Evolutionary conservation across 2,797 vertebrate genomes (phyloP), one percentile per base, ranked within the genome.

Genomic region (Acanthiza pusilla): DNA sequence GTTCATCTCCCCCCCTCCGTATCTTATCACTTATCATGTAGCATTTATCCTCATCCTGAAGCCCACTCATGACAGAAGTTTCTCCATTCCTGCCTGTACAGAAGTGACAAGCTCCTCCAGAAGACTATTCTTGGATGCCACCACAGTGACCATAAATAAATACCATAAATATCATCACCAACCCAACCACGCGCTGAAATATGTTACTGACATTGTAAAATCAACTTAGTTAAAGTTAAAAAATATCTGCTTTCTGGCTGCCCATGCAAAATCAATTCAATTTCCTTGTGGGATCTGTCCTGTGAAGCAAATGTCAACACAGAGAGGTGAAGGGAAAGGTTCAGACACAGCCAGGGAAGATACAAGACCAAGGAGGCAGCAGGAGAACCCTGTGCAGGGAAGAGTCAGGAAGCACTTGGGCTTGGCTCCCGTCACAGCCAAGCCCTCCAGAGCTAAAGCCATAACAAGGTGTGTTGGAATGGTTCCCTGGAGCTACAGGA

Each of bases 51-150:
- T 82, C 78, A 90, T 91, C 92, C 88, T 83, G 86, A 95, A 96
- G 71, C 94, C 94, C 94, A 96, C 95, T 97, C 96, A 87, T 8
- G 81, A 92, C 93, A 97, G 74, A 94, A 96, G 68, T 57, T 94
- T 71, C 92, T 95, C 71, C 92, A 50, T 86, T 91, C 65, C 94
- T 95, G 94, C 93, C 87, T 63, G 53, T 42, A 48, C 50, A 84
- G 80, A 60, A 85, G 67, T 92, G 95, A 94, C 91, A 91, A 93
- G 93, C 94, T 96, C 92, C 95, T 93, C 92, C 93, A 96, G 83
- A 96, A 90, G 70, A 79, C 63, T 96, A 96, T 96, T 96, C 90
- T 58, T 85, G 77, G 95, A 94, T 80, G 86, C 54, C 82, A 95
- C 72, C 9, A 2, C 74, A 70, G 61, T 89, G 91, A 93, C 91